Evolutionary conservation across 2,888 invertebrate genomes (phyloP), one percentile per base, ranked within the genome.

Genomic region (Lasioglossum morio): DNA sequence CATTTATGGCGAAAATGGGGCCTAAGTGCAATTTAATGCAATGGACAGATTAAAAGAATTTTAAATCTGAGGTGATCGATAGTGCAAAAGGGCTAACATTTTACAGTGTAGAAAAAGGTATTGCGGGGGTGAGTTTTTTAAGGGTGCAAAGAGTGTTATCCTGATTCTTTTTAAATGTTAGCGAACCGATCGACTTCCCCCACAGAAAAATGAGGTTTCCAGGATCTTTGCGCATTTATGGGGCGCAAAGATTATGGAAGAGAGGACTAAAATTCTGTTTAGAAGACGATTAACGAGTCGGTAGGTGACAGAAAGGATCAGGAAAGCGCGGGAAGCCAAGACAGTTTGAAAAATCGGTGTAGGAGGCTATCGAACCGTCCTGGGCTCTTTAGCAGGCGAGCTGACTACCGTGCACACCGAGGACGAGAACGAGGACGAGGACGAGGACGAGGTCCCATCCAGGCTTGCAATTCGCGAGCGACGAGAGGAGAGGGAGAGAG

Each of bases 381-480:
- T n/a, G 53, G 27, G n/a, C 72, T 57, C 46, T 46, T 30, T 63
- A 84, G 57, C 78, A 69, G 43, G 75, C 66, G n/a, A 75, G 74
- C 75, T 48, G 81, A 48, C 86, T 70, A 77, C 69, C 66, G 40
- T 43, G 30, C 23, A 66, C 75, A 40, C 46, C 69, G 37, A 23
- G 53, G 53, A 53, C 19, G 53, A 53, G 53, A 19, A 48, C 48
- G 48, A 48, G 48, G 23, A 53, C 53, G 53, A 23, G 53, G 53
- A 53, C 53, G 53, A 53, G 53, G 48, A 53, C 53, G 53, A 23
- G 8, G 53, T 53, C 53, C 81, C 81, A 86, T 72, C 86, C 77
- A 72, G 80, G 72, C 46, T 66, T 79, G 81, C 74, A 83, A 82
- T 90, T 90, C 88, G 84, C 27, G 74, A 80, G 82, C 37, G 19